These are phyloP conservation scores for Lagopus leucura DNA, from an alignment of 2,113 vertebrate genomes.

Conservation along the genomic window DNA sequence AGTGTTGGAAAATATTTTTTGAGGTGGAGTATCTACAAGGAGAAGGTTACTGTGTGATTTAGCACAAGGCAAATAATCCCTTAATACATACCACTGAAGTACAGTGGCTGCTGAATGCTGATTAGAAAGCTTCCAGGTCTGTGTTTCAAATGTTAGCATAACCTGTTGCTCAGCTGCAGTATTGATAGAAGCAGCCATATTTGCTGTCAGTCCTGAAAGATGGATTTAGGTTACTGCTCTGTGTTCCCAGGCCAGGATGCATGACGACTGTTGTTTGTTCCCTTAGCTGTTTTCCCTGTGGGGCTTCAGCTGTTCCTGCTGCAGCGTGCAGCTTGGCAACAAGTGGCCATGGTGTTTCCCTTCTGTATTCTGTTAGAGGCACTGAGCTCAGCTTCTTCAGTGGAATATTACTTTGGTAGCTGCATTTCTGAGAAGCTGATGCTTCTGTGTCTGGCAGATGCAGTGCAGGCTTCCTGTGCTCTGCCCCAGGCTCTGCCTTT, in stretches of 20 bases:
- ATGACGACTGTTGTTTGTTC: background rate
- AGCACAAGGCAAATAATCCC: background rate
- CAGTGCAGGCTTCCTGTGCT: fast-evolving
- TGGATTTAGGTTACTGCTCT: background rate
- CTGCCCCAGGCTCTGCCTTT: background rate
- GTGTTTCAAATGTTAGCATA: background rate
- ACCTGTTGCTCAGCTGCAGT: background rate
- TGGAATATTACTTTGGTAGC: background rate
- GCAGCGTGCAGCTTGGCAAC: background rate
- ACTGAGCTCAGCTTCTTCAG: background rate
- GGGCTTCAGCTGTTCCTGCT: background rate
- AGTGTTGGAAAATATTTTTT: background rate
- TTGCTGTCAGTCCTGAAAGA: background rate
- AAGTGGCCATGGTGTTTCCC: background rate
- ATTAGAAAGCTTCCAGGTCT: background rate
- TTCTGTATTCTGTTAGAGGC: background rate
- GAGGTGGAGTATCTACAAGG: background rate
- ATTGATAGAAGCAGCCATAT: background rate
- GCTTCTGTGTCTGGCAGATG: fast-evolving
- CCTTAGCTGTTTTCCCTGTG: background rate
- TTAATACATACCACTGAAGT: too few relatives aligned
- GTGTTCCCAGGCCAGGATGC: background rate
- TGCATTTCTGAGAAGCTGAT: background rate
- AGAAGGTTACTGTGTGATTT: background rate
- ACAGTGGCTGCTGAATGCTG: background rate